Evolutionary conservation across 2,797 vertebrate species (phyloP).

Genomic region (Sarcophilus harrisii): DNA sequence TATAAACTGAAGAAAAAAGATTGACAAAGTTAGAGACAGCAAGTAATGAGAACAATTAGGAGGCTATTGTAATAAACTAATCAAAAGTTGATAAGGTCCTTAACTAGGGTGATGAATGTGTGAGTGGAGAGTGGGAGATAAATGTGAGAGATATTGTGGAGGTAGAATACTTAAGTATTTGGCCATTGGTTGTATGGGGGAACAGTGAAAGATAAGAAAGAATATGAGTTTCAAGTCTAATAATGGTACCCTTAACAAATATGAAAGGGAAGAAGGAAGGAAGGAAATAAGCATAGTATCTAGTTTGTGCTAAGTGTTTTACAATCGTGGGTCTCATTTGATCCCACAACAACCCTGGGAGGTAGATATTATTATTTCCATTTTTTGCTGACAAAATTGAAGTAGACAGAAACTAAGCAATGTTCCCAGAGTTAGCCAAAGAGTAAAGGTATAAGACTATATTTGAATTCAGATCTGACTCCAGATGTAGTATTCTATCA

Average conservation of each 20-base stretch:
- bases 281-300: neutral
- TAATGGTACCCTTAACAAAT: neutral
- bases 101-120: neutral
- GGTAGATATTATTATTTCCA: neutral
- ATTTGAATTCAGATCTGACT: neutral
- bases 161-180: neutral
- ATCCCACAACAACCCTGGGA: neutral
- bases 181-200: neutral
- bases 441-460: neutral
- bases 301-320: neutral
- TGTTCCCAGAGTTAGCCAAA: neutral
- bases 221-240: neutral
- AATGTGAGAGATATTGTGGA: neutral
- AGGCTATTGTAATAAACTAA: neutral
- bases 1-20: neutral
- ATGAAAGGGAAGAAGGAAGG: neutral
- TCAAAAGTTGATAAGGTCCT: neutral
- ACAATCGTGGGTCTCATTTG: neutral
- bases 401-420: neutral
- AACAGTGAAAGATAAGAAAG: neutral
- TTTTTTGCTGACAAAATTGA: neutral
- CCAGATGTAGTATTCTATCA: neutral
- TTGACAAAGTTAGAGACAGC: neutral
- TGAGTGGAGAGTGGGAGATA: neutral
- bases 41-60: neutral